Base-by-base conservation (phyloP, 64 coral and sea anemone genomes). In the Stylophora pistillata region DNA sequence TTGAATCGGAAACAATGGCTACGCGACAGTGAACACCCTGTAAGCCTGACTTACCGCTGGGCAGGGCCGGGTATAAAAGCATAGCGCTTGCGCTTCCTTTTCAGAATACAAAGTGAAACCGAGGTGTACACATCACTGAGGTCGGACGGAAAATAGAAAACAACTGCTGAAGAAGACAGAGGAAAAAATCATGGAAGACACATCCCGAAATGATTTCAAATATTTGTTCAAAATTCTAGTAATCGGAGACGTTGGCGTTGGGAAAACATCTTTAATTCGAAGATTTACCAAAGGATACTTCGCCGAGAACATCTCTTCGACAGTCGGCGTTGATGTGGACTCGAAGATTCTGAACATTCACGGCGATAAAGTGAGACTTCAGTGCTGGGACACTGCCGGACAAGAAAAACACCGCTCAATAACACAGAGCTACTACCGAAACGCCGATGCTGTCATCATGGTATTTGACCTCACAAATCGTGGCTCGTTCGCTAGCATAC, bases 341-440 rank as follows among this genome's bases (percentile, higher is more conserved):
- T 89, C 93, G 37, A 92, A 91, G 72, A 85, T 89, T 23, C 71
- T 99, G 62, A 94, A 99, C 41, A 95, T 95, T 52, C 87, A 91
- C 29, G 97, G 97, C 70, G 97, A 99, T 23, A 95, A 90, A 81
- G 93, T 99, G 47, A 99, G 95, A 77, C 71, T 99, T 28, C 97
- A 99, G 79, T 99, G 97, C 56, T 95, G 93, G 93, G 97, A 99
- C 84, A 99, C 97, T 6, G 97, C 97, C 82, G 97, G 97, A 33
- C 94, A 95, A 65, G 97, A 99, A 62, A 93, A 93, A 92, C 95
- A 95, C 71, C 90, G 90, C 73, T 84, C 93, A 2, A 77, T 99
- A 27, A 99, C 97, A 33, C 90, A 92, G 77, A 99, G 93, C 55
- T 99, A 99, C 63, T 99, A 99, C 74, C 58, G 97, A 72, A 95